Evolutionary conservation across 2,888 invertebrate species (phyloP), one percentile per base, ranked within the genome.

Genomic region (Cosmia trapezina): DNA sequence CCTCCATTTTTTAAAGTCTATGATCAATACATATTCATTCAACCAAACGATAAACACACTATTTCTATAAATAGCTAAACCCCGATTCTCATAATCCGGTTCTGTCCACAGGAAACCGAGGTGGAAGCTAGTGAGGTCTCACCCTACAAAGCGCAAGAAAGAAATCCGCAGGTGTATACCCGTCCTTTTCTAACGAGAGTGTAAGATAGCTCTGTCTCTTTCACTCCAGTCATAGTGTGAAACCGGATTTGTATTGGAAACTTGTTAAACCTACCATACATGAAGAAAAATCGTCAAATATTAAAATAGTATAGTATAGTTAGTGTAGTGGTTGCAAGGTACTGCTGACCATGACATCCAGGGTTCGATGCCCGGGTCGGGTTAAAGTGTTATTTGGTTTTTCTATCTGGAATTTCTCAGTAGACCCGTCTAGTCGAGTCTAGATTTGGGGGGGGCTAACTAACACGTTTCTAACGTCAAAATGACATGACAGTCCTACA

Each of bases 61-160:
- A 47, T 33, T 19, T 53, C 53, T 62, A 56, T 22, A 57, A 45
- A 28, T 76, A 64, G 33, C n/a, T 41, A 12, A 53, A 9, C 41
- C 60, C 17, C 70, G 56, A 57, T 78, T 22, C 7, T 45, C 19
- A 63, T 1, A 12, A 51, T 54, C 61, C 53, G 14, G 54, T 65
- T 87, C 9, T 60, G 11, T 67, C 51, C 54, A 45, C 91, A 95
- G 95, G 94, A 94, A 49, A 73, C 86, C 0, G 94, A 94, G 11
- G 79, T 89, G 0, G 93, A 93, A 45, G 73, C 90, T 8, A 78
- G 90, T 19, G 89, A 90, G 22, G 90, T 90, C 67, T 84, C 91
- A 0, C 95, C 95, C 0, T 95, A 95, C 89, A 88, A 91, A 71
- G 94, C 89, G 0, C 94, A 95, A 59, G 93, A 94, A 63, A 85